Evolutionary conservation across 1,140 invertebrate species (phyloP), one percentile per base, ranked within the genome.

Genomic region (Trachymyrmex cornetzi): DNA sequence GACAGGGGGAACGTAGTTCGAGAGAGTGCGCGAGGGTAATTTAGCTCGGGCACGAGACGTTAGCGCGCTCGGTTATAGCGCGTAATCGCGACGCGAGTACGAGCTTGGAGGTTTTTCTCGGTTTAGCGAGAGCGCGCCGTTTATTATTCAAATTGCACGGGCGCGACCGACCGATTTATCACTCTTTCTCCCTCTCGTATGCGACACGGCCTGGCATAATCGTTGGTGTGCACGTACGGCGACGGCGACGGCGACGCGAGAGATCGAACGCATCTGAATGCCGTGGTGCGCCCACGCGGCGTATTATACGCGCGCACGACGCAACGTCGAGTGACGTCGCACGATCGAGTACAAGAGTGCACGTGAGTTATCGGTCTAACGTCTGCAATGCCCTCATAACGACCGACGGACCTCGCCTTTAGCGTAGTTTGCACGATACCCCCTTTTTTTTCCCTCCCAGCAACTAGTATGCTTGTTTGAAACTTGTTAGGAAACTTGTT

Each of bases 131-230:
- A 48, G 14, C 50, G 12, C 50, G 55, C 24, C 69, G 55, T 84
- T 84, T 84, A 84, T 84, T 84, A 84, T 84, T 84, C 72, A 84
- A 84, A 84, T 84, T 63, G 69, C 69, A 50, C 80, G 66, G 80
- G 55, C 80, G 66, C 80, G 66, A 82, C 69, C 69, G 80, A 72
- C 30, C 55, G 69, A 84, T 74, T 77, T 69, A 55, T 72, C 27
- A 2, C n/a, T 48, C 53, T 69, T 27, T 64, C 34, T 50, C 59
- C 38, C 30, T 74, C 48, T 48, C 19, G 9, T 30, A 48, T 34
- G 69, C 67, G 79, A 57, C 66, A 80, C 77, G 77, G 66, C 38
- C 38, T 44, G 19, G 53, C 16, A 82, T 61, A 63, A 84, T 84
- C 80, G 69, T 24, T 69, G 66, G 30, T 19, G 69, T 22, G 67